Percentiles rank a stretch among this genome's conserved stretches.
These are phyloP conservation scores for Tachina fera DNA, from an alignment of 2,888 invertebrate species.

Conservation along the genomic window DNA sequence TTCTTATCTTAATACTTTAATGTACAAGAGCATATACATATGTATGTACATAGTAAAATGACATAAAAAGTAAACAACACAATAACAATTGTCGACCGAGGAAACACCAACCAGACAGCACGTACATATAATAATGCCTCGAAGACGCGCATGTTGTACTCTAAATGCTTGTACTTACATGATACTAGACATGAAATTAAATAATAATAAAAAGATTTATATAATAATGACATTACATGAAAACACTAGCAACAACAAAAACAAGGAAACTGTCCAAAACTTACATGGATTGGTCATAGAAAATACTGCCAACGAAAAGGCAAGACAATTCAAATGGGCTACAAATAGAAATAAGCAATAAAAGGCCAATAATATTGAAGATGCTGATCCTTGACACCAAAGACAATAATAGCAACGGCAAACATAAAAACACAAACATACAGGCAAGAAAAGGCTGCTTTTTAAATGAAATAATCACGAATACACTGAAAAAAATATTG, in stretches of 20 bases:
- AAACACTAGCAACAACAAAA: slow-evolving; percentile 13
- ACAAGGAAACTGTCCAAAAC: neutral
- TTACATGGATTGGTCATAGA: slow-evolving; percentile 40
- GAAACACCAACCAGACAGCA: neutral
- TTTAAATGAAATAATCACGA: neutral
- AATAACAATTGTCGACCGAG: slow-evolving; percentile 27
- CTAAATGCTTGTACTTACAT: slow-evolving; percentile 52
- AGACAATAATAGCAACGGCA: slow-evolving; percentile 24
- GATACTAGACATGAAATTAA: slow-evolving; percentile 45
- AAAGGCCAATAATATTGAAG: slow-evolving; percentile 61
- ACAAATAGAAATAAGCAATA: slow-evolving; percentile 39
- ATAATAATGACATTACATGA: slow-evolving; percentile 55
- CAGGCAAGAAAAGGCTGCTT: neutral
- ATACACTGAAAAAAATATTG: slow-evolving; percentile 5
- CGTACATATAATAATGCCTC: neutral
- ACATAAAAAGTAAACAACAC: neutral
- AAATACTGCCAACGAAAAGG: slow-evolving; percentile 5
- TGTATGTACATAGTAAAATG: slow-evolving; percentile 2
- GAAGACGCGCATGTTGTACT: slow-evolving; percentile 3
- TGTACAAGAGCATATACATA: neutral
- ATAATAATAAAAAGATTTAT: slow-evolving; percentile 26
- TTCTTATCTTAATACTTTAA: neutral
- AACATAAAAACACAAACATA: neutral
- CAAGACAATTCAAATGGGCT: slow-evolving; percentile 9
- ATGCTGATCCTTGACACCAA: slow-evolving; percentile 57